Conservation (phyloP, 2,888 invertebrate genomes). For the Cyrtodaria siliqua region DNA sequence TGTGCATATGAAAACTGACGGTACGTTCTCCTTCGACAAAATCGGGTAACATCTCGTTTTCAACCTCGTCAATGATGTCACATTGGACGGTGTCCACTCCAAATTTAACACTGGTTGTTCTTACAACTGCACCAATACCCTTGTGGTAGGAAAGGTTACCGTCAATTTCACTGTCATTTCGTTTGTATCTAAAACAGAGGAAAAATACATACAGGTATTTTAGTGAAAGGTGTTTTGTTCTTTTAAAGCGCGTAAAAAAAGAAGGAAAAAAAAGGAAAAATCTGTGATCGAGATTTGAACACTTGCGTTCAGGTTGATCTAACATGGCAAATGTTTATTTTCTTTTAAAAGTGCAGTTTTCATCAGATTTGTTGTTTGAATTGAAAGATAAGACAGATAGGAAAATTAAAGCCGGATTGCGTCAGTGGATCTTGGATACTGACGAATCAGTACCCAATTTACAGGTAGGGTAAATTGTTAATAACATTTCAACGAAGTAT, state of each 20-base stretch:
- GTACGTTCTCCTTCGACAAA: constrained; percentile 49
- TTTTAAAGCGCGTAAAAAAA: too few relatives aligned
- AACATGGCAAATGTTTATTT: too few relatives aligned
- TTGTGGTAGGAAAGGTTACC: constrained; percentile 48
- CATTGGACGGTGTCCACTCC: constrained; percentile 44
- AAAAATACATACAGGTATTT: too few relatives aligned
- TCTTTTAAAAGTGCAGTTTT: too few relatives aligned
- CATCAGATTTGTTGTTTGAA: too few relatives aligned
- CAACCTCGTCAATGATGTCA: constrained; percentile 48
- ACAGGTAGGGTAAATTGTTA: too few relatives aligned
- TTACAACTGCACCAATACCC: constrained; percentile 47
- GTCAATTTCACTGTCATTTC: constrained; percentile 51
- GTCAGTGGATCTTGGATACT: neutral
- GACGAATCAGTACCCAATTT: too few relatives aligned
- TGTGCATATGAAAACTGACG: constrained; percentile 48
- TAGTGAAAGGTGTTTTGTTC: too few relatives aligned
- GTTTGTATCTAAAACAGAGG: constrained; percentile 30
- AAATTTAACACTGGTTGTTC: constrained; percentile 30
- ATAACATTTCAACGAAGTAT: constrained; percentile 8
- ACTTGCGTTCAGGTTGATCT: too few relatives aligned
- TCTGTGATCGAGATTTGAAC: too few relatives aligned
- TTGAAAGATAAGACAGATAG: too few relatives aligned
- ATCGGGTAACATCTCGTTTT: constrained; percentile 50
- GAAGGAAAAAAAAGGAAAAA: too few relatives aligned
- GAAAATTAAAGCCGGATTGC: constrained; percentile 22